Conservation (phyloP, 2,888 invertebrate species). For the Andrena trimmerana region DNA sequence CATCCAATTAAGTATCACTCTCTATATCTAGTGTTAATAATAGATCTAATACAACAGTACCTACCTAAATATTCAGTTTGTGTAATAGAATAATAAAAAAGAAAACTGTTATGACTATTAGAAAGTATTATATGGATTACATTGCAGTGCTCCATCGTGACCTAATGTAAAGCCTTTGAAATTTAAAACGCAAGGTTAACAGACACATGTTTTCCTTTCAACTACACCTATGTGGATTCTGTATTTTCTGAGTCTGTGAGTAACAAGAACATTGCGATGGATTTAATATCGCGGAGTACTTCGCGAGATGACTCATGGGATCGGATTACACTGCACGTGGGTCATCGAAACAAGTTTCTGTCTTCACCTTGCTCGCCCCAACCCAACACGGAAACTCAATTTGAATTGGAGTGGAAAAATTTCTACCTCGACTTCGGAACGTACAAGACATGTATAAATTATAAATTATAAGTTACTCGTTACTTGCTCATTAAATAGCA, state of each 20-base stretch:
- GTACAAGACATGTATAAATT: not conserved
- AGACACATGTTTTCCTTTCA: not conserved
- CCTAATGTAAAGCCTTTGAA: not conserved
- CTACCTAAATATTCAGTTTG: not conserved
- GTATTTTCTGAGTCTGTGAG: slow-evolving; percentile 3
- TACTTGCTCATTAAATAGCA: not conserved
- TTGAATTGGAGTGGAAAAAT: not conserved
- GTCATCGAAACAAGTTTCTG: slow-evolving; percentile 31
- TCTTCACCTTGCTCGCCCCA: slow-evolving; percentile 6
- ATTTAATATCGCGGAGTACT: slow-evolving; percentile 40
- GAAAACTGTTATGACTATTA: not conserved
- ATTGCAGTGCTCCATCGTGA: not conserved
- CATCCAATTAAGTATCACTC: not conserved
- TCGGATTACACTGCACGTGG: slow-evolving; percentile 46
- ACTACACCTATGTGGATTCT: not conserved
- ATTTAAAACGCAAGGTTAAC: not conserved
- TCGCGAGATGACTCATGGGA: slow-evolving; percentile 30
- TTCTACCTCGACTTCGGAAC: not conserved
- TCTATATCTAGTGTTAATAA: not conserved
- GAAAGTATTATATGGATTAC: not conserved
- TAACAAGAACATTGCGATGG: slow-evolving; percentile 22
- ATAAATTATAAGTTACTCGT: not conserved
- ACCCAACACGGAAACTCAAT: slow-evolving; percentile 12
- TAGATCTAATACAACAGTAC: not conserved
- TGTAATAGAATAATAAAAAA: not conserved